Conservation (phyloP, 2,113 vertebrate genomes). For the Cebidichthys violaceus region DNA sequence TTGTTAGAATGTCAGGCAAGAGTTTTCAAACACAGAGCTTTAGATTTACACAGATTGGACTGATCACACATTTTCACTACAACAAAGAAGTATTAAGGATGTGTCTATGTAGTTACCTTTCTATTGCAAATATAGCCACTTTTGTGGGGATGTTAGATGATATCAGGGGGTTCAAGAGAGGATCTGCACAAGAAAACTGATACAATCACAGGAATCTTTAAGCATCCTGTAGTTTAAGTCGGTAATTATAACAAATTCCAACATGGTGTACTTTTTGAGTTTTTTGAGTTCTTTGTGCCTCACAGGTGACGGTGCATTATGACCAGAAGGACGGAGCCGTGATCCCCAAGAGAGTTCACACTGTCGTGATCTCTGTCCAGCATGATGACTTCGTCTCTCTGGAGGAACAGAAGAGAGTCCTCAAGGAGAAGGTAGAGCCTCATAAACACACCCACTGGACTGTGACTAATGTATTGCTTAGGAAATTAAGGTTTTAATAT, state of each 20-base stretch:
- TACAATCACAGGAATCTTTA: background rate
- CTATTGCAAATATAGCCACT: background rate
- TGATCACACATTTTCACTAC: background rate
- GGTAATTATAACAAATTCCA: background rate
- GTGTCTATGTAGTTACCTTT: background rate
- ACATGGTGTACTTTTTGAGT: background rate
- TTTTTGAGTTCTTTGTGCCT: slow-evolving; percentile 9
- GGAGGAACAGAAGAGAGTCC: slow-evolving; percentile 88
- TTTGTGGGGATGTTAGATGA: background rate
- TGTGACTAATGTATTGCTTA: background rate
- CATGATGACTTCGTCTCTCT: slow-evolving; percentile 88
- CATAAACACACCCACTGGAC: background rate
- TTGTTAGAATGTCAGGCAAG: slow-evolving; percentile 14
- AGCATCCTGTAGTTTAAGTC: background rate
- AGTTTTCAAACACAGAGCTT: background rate
- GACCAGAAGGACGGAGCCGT: slow-evolving; percentile 89
- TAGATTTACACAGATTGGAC: background rate
- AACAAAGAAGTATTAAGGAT: slow-evolving; percentile 2
- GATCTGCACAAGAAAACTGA: background rate
- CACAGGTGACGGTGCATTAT: slow-evolving; percentile 93
- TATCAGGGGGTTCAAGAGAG: background rate
- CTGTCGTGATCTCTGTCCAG: slow-evolving; percentile 95
- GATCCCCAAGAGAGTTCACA: slow-evolving; percentile 91
- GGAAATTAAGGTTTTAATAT: background rate
- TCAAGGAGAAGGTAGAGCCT: slow-evolving; percentile 86